phyloP scores from a whole-genome alignment of 2,888 invertebrate species.

The Drosophila silvestris region DNA sequence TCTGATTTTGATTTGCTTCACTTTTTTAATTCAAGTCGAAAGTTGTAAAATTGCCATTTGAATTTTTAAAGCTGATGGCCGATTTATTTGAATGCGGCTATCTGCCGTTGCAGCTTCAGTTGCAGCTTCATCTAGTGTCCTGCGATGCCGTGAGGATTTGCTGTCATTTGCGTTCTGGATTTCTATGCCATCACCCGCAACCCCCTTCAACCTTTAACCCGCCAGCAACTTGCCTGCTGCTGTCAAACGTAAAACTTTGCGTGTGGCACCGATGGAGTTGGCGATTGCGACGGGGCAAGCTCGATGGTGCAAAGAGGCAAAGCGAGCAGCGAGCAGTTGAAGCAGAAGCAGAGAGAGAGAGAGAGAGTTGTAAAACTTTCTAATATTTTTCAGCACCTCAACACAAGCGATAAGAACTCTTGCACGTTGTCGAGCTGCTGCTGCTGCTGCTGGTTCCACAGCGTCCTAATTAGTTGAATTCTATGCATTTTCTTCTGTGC shows the following conservation, averaged over 20 bases:
- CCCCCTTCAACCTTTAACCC: neutral
- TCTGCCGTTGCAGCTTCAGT: conserved; percentile 44
- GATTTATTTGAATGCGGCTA: conserved; percentile 74
- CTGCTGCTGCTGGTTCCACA: conserved; percentile 21
- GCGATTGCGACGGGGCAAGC: conserved; percentile 20
- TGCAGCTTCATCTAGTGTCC: conserved; percentile 9
- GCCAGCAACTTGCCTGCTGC: conserved; percentile 12
- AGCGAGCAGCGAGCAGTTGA: neutral
- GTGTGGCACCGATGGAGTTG: conserved; percentile 26
- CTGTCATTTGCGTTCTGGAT: conserved; percentile 69
- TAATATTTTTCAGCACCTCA: conserved; percentile 80
- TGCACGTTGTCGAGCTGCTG: conserved; percentile 45
- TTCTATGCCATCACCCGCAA: neutral
- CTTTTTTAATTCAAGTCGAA: neutral
- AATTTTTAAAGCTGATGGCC: conserved; percentile 50
- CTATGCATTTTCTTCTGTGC: conserved; percentile 67
- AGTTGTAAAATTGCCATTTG: conserved; percentile 1
- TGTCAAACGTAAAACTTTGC: conserved; percentile 77
- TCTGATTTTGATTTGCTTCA: neutral
- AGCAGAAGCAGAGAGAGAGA: neutral
- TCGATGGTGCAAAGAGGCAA: conserved; percentile 1
- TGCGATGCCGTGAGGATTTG: conserved; percentile 70
- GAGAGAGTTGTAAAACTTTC: conserved; percentile 63
- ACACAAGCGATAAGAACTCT: conserved; percentile 73
- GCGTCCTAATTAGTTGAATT: conserved; percentile 77